Evolutionary conservation across 2,113 vertebrate genomes (phyloP), one percentile per base, ranked within the genome.

Genomic region (Bufo bufo): DNA sequence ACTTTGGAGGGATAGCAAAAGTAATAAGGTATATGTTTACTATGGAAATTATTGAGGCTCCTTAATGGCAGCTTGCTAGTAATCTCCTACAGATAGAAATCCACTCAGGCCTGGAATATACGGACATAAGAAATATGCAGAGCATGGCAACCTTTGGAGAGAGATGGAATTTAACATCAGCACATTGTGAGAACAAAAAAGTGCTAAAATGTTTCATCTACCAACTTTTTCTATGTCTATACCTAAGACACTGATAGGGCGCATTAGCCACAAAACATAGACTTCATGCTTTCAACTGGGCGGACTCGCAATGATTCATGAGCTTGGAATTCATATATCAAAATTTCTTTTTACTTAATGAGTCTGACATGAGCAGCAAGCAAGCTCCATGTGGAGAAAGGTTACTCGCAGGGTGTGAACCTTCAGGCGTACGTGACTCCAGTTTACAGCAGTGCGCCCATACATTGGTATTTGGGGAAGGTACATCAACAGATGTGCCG

Each of bases 321-420:
- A 45, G 16, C 56, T 20, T 43, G 71, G 86, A 83, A 88, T 83
- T 45, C 17, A 83, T 47, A 77, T 43, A 54, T 33, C 9, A 59
- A 82, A 16, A 4, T 75, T n/a, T 52, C 52, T 23, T 87, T 50
- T 33, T 7, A 12, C 33, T 74, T 82, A 56, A 59, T 33, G 7
- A 49, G 43, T n/a, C 14, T 50, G 47, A 52, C 56, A 83, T 77
- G 58, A 14, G 71, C 69, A 77, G 5, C 10, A 2, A 52, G 80
- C 43, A 69, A 77, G 78, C 17, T 49, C 23, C 71, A n/a, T 58
- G 49, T 33, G 45, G 80, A 65, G 80, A 83, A 88, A 88, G 69
- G 86, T 88, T 83, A 77, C 47, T 4, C 12, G 49, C 54, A 82
- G 86, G 86, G 86, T 81, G 85, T 87, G 77, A 66, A 43, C 74